Base-by-base conservation (phyloP, 1,140 invertebrate species). In the Hesperophylax magnus region DNA sequence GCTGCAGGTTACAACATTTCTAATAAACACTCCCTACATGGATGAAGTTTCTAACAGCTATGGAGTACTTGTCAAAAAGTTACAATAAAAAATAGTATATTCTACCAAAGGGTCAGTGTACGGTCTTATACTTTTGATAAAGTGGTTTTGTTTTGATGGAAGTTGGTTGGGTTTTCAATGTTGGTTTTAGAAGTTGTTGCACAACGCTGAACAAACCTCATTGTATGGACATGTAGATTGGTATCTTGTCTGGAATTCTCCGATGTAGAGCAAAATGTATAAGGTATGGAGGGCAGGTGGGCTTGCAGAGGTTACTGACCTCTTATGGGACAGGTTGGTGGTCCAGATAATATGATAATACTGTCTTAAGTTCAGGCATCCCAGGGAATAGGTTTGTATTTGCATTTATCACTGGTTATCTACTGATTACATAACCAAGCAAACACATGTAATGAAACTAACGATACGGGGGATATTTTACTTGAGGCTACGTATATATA, bases 161-260 rank as follows among this genome's bases (percentile, higher is more conserved):
- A 20, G 20, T 20, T 20, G 58, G 20, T 14, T 24, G 58, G 58
- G 18, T 9, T 14, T 18, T 18, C 58, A 11, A 58, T n/a, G 9
- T 61, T 61, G 18, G 58, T 24, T 20, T 18, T 24, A 24, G 39
- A 47, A 47, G 39, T 20, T 61, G 20, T 61, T 61, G 58, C 58
- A 61, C 18, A 20, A 61, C 58, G 18, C 18, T 22, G 58, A 22
- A 61, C 58, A 61, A 9, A 61, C 18, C 18, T 20, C 58, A 22
- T 61, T 20, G 58, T 61, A 61, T 20, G 58, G 24, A 24, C 58
- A 14, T 24, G 58, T 61, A 61, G 58, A 61, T 61, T 17, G 58
- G 58, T 61, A 61, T 61, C 58, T 61, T 20, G 58, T 61, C 6
- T 24, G 58, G 58, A 61, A 61, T 61, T 20, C 18, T 20, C 58